Percentiles rank a stretch among this genome's conserved stretches.
Conservation (phyloP, 1,140 invertebrate genomes). For the Ctenoplectra terminalis region DNA sequence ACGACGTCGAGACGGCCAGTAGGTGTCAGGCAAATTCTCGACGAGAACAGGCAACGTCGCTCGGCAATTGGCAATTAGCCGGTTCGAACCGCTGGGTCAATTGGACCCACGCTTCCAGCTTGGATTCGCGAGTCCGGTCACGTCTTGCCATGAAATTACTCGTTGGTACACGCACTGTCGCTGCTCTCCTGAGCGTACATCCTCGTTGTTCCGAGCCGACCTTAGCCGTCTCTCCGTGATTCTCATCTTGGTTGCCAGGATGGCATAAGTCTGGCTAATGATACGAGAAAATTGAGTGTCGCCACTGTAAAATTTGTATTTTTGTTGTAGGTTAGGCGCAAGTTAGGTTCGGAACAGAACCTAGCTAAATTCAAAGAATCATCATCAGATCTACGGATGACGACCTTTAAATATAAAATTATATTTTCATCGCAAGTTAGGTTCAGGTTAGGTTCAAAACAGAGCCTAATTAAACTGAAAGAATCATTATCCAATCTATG, state of each 20-base stretch:
- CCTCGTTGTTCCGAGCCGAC: constrained; percentile 27
- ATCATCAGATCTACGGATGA: too few relatives aligned
- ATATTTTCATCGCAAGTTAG: too few relatives aligned
- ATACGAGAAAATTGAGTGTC: too few relatives aligned
- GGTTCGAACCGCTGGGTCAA: constrained; percentile 77
- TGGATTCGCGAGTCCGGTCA: constrained; percentile 77
- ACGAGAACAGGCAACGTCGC: constrained; percentile 73
- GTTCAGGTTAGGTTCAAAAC: too few relatives aligned
- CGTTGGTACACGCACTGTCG: constrained; percentile 65
- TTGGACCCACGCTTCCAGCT: constrained; percentile 78
- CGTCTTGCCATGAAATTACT: constrained; percentile 78
- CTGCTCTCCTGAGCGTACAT: constrained; percentile 21
- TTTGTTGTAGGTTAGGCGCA: too few relatives aligned
- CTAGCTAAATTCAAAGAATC: too few relatives aligned
- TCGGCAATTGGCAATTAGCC: constrained; percentile 82
- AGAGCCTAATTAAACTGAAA: too few relatives aligned
- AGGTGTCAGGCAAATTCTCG: constrained; percentile 50
- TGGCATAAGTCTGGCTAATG: too few relatives aligned
- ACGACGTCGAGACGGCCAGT: neutral
- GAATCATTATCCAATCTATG: too few relatives aligned
- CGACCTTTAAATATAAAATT: too few relatives aligned
- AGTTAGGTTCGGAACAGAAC: too few relatives aligned
- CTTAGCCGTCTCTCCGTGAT: constrained; percentile 10
- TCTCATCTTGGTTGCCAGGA: neutral
- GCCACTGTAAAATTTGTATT: too few relatives aligned